These are phyloP conservation scores for Trachemys scripta DNA, from an alignment of 2,113 vertebrate genomes.

Conservation along the genomic window DNA sequence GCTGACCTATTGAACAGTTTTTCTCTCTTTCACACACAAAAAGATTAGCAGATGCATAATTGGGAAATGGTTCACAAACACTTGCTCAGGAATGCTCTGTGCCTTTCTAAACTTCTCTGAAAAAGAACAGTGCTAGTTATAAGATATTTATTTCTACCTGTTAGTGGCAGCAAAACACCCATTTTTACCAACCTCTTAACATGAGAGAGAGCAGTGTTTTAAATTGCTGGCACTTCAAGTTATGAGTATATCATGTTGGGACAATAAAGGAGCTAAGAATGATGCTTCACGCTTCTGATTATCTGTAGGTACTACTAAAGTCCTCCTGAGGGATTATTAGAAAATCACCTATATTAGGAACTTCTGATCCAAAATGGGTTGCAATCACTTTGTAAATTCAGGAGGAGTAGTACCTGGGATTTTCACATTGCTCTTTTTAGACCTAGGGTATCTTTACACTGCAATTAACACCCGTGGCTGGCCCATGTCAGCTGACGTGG, in stretches of 20 bases:
- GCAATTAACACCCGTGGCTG: too few relatives aligned
- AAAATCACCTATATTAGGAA: not conserved
- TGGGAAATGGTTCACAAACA: not conserved
- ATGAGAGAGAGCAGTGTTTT: not conserved
- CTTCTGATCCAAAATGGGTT: not conserved
- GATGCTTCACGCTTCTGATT: not conserved
- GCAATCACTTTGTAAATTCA: not conserved
- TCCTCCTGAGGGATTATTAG: not conserved
- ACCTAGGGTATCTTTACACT: not conserved
- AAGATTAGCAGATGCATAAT: not conserved
- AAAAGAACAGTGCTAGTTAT: not conserved
- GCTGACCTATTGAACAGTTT: conserved; percentile 44
- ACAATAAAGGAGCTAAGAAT: not conserved
- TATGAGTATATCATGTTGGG: not conserved
- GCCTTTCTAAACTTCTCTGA: not conserved
- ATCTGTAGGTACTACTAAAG: not conserved
- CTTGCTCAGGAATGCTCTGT: rapidly evolving
- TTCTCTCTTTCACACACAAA: conserved; percentile 4
- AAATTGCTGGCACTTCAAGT: not conserved
- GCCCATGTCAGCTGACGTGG: too few relatives aligned
- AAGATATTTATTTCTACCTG: conserved; percentile 13
- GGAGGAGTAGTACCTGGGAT: not conserved
- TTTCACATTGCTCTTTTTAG: not conserved
- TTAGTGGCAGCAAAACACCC: conserved; percentile 66
- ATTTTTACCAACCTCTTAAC: not conserved